Evolutionary conservation across 2,113 vertebrate species (phyloP).

Genomic region (Merops nubicus): DNA sequence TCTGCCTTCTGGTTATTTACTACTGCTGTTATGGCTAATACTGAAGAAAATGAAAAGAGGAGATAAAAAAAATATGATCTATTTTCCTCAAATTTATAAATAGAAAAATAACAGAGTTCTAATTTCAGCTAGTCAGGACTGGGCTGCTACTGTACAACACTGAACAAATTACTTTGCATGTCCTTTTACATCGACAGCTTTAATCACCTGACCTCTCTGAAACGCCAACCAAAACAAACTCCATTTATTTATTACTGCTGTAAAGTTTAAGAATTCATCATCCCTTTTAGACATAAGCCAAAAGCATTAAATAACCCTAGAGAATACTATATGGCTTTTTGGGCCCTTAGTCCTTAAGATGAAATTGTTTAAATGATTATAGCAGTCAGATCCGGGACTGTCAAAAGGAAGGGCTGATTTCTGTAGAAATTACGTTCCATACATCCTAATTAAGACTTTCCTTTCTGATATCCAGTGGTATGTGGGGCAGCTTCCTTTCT

Average conservation of each 20-base stretch:
- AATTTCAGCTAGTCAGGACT: background rate
- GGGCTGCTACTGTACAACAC: background rate
- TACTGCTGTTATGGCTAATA: background rate
- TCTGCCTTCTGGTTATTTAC: background rate
- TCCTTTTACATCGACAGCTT: background rate
- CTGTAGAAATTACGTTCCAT: slow-evolving; percentile 50
- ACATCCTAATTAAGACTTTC: slow-evolving; percentile 72
- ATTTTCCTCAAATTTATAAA: background rate
- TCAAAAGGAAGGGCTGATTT: slow-evolving; percentile 65
- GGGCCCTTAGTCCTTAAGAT: background rate
- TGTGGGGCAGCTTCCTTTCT: slow-evolving; percentile 67
- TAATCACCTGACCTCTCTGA: background rate
- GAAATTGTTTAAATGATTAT: background rate
- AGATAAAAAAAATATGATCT: background rate
- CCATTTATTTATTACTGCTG: background rate
- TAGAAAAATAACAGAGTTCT: background rate
- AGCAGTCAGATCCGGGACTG: background rate
- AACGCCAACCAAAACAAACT: background rate
- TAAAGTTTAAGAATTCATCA: background rate
- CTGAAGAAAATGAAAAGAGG: background rate
- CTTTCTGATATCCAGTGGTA: slow-evolving; percentile 64
- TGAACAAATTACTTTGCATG: background rate
- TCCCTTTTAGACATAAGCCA: background rate
- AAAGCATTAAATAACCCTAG: background rate
- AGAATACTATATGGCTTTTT: background rate